Conservation (phyloP, 2,888 invertebrate genomes). For the Lampropteryx suffumata region DNA sequence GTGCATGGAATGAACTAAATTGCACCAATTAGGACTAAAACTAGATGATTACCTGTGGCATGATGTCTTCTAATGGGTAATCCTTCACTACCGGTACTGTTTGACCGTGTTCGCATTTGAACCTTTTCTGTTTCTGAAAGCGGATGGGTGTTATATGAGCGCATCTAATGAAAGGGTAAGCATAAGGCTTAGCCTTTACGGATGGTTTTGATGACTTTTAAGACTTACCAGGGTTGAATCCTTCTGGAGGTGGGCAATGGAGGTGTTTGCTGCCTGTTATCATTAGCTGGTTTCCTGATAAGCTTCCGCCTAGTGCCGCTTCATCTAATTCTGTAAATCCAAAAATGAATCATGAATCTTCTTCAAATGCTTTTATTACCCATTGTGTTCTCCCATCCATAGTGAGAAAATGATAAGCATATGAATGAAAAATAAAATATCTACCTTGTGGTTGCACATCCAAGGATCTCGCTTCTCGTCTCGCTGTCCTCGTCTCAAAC, state of each 20-base stretch:
- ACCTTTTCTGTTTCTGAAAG: slow-evolving; percentile 78
- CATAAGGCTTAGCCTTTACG: no score
- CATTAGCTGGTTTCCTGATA: slow-evolving; percentile 89
- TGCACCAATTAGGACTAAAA: slow-evolving; percentile 13
- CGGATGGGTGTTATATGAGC: slow-evolving; percentile 33
- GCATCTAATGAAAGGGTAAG: slow-evolving; percentile 32
- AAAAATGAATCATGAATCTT: not conserved
- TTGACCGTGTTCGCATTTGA: slow-evolving; percentile 81
- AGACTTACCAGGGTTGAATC: slow-evolving; percentile 76
- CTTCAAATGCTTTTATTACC: not conserved
- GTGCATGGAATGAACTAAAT: slow-evolving; percentile 28
- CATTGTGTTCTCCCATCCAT: no score
- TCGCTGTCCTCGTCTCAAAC: slow-evolving; percentile 84
- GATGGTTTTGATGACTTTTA: not conserved
- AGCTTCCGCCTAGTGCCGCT: slow-evolving; percentile 75
- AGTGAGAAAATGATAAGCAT: no score
- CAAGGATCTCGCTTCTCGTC: slow-evolving; percentile 71
- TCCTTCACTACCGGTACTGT: slow-evolving; percentile 82
- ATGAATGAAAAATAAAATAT: no score
- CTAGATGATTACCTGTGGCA: slow-evolving; percentile 70
- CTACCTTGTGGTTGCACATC: slow-evolving; percentile 69
- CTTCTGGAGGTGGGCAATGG: slow-evolving; percentile 89
- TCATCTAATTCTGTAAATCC: slow-evolving; percentile 73
- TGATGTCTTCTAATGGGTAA: slow-evolving; percentile 82
- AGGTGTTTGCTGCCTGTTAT: slow-evolving; percentile 91